phyloP scores from a whole-genome alignment of 1,140 invertebrate genomes.

The Drosophila lacteicornis region DNA sequence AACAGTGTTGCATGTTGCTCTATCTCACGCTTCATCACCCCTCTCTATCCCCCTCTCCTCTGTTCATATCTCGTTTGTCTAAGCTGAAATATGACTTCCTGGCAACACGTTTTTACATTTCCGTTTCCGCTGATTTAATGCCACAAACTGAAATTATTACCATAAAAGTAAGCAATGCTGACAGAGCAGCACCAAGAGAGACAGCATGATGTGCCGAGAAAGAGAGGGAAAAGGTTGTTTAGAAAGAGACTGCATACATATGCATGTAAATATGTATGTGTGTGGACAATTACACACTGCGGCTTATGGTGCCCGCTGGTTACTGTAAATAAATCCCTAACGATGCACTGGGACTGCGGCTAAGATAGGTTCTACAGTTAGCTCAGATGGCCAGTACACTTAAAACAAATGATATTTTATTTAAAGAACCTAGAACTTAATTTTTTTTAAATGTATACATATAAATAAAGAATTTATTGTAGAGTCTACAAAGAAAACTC shows the following conservation, averaged over 20 bases:
- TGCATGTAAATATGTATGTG: constrained; percentile 10
- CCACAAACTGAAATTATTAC: constrained; percentile 77
- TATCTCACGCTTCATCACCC: constrained; percentile 47
- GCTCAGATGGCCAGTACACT: constrained; percentile 11
- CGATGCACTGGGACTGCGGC: constrained; percentile 62
- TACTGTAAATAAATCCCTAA: constrained; percentile 77
- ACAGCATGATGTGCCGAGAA: neutral
- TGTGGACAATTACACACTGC: constrained; percentile 68
- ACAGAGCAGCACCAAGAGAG: constrained; percentile 12
- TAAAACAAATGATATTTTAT: neutral
- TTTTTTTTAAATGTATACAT: too few species aligned
- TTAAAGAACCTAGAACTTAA: too few species aligned
- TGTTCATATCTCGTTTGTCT: constrained; percentile 69
- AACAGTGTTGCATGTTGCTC: constrained; percentile 59
- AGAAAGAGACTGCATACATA: constrained; percentile 1
- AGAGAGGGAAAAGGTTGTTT: neutral
- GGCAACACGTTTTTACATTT: constrained; percentile 83
- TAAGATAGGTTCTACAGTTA: constrained; percentile 10
- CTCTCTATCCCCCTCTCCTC: neutral
- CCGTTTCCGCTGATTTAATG: constrained; percentile 76
- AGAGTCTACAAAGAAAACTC: too few species aligned
- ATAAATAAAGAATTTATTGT: too few species aligned
- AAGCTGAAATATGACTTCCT: constrained; percentile 82
- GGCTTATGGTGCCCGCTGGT: constrained; percentile 40
- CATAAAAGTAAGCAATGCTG: constrained; percentile 75